phyloP scores from a whole-genome alignment of 1,140 invertebrate genomes.

The Tetramorium parvispinum region DNA sequence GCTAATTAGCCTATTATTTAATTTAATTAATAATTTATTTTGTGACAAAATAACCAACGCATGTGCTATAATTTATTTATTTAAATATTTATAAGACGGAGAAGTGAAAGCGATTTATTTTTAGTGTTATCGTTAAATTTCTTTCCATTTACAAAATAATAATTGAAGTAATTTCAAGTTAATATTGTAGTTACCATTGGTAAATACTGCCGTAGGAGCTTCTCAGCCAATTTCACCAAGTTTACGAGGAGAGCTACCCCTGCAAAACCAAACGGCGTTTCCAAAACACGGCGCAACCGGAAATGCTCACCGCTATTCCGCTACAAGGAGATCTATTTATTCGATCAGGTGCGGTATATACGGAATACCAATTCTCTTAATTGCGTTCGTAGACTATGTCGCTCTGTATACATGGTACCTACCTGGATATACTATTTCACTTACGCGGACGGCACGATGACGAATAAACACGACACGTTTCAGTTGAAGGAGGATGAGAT shows the following conservation, averaged over 20 bases:
- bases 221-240: slow-evolving; percentile 91
- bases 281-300: slow-evolving; percentile 89
- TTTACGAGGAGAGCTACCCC: slow-evolving; percentile 89
- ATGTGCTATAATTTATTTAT: not conserved
- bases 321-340: slow-evolving; percentile 91
- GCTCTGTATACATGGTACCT: not conserved
- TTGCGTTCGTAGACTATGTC: not conserved
- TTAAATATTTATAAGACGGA: not conserved
- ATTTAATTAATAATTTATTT: not conserved
- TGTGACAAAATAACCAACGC: not conserved
- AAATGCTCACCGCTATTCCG: slow-evolving; percentile 93
- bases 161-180: not conserved
- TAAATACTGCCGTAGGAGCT: slow-evolving; percentile 87
- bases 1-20: not conserved
- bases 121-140: not conserved
- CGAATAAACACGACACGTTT: slow-evolving; percentile 76
- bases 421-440: not conserved
- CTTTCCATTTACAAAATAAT: not conserved
- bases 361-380: slow-evolving; percentile 37
- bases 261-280: slow-evolving; percentile 87
- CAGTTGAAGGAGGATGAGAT: slow-evolving; percentile 94
- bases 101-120: not conserved
- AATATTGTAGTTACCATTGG: not conserved
- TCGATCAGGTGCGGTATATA: slow-evolving; percentile 89
- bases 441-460: not conserved